Evolutionary conservation across 2,797 vertebrate genomes (phyloP).

Genomic region (Enteromius mattozi): DNA sequence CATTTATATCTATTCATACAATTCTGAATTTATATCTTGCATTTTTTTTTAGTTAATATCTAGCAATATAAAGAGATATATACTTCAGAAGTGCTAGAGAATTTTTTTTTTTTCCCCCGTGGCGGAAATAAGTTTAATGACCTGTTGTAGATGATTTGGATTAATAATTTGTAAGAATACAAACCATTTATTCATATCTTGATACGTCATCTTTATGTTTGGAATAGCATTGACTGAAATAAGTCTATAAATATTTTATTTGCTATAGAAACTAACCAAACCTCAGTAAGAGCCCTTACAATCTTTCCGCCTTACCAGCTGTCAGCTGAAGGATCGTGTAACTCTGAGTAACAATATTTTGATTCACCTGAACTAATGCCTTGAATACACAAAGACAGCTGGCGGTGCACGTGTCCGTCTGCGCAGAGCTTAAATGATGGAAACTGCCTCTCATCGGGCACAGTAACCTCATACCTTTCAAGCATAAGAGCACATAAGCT

Average conservation of each 20-base stretch:
- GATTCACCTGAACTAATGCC: conserved; percentile 26
- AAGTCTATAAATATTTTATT: not conserved
- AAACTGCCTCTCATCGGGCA: not conserved
- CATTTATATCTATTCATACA: no score
- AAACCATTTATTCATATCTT: not conserved
- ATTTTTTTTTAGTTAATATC: no score
- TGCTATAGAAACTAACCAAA: not conserved
- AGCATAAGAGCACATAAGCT: not conserved
- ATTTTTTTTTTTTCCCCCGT: not conserved
- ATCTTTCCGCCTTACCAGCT: not conserved
- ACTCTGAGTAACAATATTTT: conserved; percentile 4
- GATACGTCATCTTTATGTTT: not conserved
- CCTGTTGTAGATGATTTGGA: not conserved
- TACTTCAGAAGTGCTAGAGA: not conserved
- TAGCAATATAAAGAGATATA: not conserved
- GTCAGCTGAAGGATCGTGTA: not conserved
- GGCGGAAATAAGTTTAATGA: not conserved
- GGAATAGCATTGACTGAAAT: not conserved
- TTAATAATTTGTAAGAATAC: conserved; percentile 2
- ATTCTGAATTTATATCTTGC: no score
- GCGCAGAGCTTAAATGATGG: not conserved
- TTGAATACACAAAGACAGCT: conserved; percentile 44
- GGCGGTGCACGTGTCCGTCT: not conserved
- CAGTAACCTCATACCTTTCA: not conserved
- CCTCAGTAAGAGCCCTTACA: not conserved